phyloP scores from a whole-genome alignment of 2,113 vertebrate genomes.

The Phoxinus phoxinus region DNA sequence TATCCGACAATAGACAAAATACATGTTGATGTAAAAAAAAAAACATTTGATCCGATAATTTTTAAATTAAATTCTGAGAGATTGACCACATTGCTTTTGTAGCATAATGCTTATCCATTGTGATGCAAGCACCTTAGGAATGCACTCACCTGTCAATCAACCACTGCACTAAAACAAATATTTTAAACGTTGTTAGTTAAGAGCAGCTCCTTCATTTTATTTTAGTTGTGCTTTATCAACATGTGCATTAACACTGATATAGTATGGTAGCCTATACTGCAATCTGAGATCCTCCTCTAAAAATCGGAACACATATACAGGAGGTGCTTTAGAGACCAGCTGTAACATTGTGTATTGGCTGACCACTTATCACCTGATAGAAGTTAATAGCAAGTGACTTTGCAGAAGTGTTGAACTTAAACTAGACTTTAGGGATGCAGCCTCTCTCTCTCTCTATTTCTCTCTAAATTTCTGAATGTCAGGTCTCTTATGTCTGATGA shows the following conservation, averaged over 20 bases:
- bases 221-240: too few relatives aligned
- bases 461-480: constrained; percentile 50
- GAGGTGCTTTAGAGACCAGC: neutral
- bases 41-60: neutral
- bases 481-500: constrained; percentile 54
- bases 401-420: constrained; percentile 34
- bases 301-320: neutral
- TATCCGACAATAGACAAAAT: neutral
- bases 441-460: neutral
- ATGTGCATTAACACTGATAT: neutral
- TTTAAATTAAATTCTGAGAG: neutral
- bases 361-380: neutral
- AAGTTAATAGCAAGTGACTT: constrained; percentile 13
- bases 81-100: neutral
- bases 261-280: neutral
- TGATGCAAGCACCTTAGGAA: neutral
- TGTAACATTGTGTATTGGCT: neutral
- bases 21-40: neutral
- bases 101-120: neutral
- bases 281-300: neutral
- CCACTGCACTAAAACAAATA: neutral
- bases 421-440: constrained; percentile 4
- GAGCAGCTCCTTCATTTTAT: too few relatives aligned
- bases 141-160: neutral
- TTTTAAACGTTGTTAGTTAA: neutral